Percentiles rank a stretch among this genome's conserved stretches.
phyloP scores from a whole-genome alignment of 2,113 vertebrate species.

The Desmodus rotundus region DNA sequence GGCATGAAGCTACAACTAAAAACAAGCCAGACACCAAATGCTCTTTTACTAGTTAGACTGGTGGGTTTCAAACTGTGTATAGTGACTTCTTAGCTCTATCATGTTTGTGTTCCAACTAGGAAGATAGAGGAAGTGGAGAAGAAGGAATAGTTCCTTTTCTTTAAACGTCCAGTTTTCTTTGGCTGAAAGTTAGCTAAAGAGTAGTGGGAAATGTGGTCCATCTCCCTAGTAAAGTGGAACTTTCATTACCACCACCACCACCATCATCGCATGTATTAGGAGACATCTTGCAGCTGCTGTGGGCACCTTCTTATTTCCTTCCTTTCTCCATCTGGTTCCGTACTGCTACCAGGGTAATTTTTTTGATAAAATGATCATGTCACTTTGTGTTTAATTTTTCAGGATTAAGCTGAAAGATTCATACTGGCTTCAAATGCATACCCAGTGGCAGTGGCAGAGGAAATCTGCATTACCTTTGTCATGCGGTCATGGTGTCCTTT shows the following conservation, averaged over 20 bases:
- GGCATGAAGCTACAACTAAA: neutral
- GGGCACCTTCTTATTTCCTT: neutral
- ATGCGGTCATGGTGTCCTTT: neutral
- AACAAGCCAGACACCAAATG: neutral
- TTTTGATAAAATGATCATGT: neutral
- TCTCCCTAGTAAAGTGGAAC: neutral
- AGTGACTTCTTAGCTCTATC: neutral
- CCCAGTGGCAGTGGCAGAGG: neutral
- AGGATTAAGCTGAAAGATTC: neutral
- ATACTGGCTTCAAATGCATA: neutral
- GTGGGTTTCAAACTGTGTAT: neutral
- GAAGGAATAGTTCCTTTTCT: neutral
- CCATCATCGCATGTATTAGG: neutral
- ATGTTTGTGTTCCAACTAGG: neutral
- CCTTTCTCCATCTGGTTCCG: neutral
- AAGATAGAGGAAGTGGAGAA: neutral
- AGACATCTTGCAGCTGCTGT: neutral
- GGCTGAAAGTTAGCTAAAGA: neutral
- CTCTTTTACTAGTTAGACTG: neutral
- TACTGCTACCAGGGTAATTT: neutral
- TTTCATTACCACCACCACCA: neutral
- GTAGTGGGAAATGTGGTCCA: neutral
- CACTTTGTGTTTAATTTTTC: neutral
- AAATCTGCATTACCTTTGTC: neutral
- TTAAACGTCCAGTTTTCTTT: neutral